Base-by-base conservation (phyloP, 2,797 vertebrate genomes). In the Adrianichthys oophorus region DNA sequence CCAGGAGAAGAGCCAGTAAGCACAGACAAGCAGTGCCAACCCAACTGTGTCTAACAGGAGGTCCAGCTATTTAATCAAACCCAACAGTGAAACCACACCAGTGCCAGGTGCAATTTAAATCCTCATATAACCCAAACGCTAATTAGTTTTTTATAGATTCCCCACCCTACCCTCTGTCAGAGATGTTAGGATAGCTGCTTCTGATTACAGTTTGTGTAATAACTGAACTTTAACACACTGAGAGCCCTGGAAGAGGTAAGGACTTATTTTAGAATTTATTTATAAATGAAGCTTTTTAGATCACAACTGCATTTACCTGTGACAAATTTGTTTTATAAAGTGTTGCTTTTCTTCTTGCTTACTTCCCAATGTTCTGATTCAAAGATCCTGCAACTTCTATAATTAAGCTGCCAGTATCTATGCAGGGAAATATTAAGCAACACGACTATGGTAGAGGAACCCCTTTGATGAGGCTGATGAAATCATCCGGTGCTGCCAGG, bases 21-120 rank as follows among this genome's bases (percentile, higher is more conserved):
- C 86, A 85, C 81, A 87, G 87, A 88, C 72, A 72, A 87, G 86
- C 68, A 59, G 65, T 91, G 90, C 90, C 89, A 92, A 72, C 84
- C 88, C 88, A 87, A 92, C 87, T 92, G 90, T 91, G 88, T 90
- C 86, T 82, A 86, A 91, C 90, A 92, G 91, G 88, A 87, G 89
- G 90, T 88, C 86, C 87, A 73, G 85, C 87, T 84, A 87, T 91
- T 92, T 92, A 91, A 92, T 91, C 89, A 92, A 90, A 90, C 82
- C 83, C 86, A 89, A 83, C 87, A 83, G 76, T 84, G 81, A 91
- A 87, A 87, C 85, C 78, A 24, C 84, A 82, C 80, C 52, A 74
- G 78, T 85, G 92, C 91, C 92, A 93, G 89, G 91, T 92, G 91
- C 89, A 92, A 88, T 90, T 87, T 81, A 64, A 82, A 90, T 88